Conservation (phyloP, 2,797 vertebrate genomes). For the Vultur gryphus region DNA sequence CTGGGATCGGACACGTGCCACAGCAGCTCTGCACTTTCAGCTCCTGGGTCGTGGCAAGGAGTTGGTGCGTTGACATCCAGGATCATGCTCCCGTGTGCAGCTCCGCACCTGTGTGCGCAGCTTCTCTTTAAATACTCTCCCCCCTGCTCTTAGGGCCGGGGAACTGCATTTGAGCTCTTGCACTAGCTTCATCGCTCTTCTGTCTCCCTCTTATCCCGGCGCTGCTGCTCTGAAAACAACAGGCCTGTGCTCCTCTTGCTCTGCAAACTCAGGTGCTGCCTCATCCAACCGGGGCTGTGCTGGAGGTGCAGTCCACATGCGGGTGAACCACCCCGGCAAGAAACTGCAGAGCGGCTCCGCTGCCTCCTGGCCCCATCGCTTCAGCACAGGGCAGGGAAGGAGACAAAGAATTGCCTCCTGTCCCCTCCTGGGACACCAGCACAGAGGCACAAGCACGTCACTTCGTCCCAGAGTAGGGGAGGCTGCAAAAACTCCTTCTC, state of each 20-base stretch:
- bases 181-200: not conserved
- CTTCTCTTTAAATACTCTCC: not conserved
- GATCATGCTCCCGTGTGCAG: fast-evolving
- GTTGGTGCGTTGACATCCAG: fast-evolving
- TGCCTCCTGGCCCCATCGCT: not conserved
- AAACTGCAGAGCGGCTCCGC: fast-evolving
- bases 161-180: not conserved
- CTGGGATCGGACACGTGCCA: not conserved
- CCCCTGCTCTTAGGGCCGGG: not conserved
- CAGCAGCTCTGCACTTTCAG: not conserved
- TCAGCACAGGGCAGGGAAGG: not conserved
- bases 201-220: not conserved
- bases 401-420: not conserved
- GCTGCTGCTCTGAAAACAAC: not conserved
- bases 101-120: not conserved
- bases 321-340: not conserved
- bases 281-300: not conserved
- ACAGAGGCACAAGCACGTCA: fast-evolving
- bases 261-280: not conserved
- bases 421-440: not conserved
- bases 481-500: not conserved
- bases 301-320: fast-evolving
- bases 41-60: not conserved
- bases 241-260: not conserved
- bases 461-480: not conserved